Conservation (phyloP, 2,113 vertebrate species). For the Ranitomeya variabilis region DNA sequence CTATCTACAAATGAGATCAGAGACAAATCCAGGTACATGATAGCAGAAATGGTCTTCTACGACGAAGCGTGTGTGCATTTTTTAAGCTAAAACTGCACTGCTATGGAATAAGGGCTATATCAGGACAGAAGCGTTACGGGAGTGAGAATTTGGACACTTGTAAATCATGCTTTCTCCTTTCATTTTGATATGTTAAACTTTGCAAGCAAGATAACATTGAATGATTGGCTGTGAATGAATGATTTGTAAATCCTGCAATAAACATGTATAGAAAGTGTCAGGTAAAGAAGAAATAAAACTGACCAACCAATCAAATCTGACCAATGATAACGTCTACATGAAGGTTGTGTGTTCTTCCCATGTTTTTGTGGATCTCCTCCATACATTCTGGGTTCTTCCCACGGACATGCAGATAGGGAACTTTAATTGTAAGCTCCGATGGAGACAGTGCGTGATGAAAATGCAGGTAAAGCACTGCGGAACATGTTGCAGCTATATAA, state of each 20-base stretch:
- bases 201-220: background rate
- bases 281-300: too few species aligned
- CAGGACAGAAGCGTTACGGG: background rate
- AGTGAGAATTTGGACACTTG: background rate
- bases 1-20: conserved; percentile 34
- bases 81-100: background rate
- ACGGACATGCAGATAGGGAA: too few species aligned
- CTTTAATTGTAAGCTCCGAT: too few species aligned
- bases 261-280: background rate
- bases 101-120: background rate
- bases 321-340: too few species aligned
- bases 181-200: background rate
- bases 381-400: too few species aligned
- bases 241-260: background rate
- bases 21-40: conserved; percentile 42
- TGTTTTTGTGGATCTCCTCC: too few species aligned
- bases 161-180: background rate
- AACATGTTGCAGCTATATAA: too few species aligned
- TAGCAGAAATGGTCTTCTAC: conserved; percentile 17
- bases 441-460: too few species aligned
- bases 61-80: background rate
- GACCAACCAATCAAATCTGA: too few species aligned
- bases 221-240: background rate
- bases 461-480: too few species aligned
- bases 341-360: too few species aligned